Evolutionary conservation across 1,140 invertebrate genomes (phyloP).

Genomic region (Drosophila takahashii): DNA sequence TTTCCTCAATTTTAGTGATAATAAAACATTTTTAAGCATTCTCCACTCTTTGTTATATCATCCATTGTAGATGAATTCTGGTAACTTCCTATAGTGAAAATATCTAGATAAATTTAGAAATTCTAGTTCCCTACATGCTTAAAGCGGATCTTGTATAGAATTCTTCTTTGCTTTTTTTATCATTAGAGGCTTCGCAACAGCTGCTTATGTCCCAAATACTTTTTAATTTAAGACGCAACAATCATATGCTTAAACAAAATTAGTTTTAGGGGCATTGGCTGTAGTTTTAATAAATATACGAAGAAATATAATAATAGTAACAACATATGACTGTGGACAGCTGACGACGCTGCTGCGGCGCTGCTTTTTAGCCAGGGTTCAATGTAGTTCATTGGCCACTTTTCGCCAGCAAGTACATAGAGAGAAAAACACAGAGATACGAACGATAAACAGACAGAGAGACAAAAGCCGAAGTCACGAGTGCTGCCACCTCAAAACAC

Average conservation of each 20-base stretch:
- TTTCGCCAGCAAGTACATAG: constrained; percentile 64
- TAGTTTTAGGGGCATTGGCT: background rate
- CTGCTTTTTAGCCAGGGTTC: constrained; percentile 61
- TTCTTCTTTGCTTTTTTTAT: background rate
- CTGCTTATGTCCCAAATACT: constrained; percentile 10
- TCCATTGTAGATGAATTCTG: no score
- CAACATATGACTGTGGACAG: constrained; percentile 68
- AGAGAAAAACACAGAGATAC: constrained; percentile 26
- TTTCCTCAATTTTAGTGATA: no score
- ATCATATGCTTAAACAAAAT: no score
- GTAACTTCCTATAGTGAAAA: background rate
- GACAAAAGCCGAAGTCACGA: constrained; percentile 75
- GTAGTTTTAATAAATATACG: background rate
- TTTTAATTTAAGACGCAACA: constrained; percentile 6
- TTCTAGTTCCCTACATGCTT: background rate
- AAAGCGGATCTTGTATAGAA: constrained; percentile 14
- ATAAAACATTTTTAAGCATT: no score
- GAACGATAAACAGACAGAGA: constrained; percentile 59
- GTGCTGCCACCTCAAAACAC: constrained; percentile 34
- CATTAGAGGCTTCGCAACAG: constrained; percentile 14
- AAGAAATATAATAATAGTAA: constrained; percentile 31
- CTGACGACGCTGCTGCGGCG: constrained; percentile 51
- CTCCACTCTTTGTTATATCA: background rate
- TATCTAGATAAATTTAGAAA: background rate
- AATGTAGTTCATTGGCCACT: constrained; percentile 80